A percentile compares a stretch with the other conserved stretches of the same genome.
These are phyloP conservation scores for Erpetoichthys calabaricus DNA, from an alignment of 2,797 vertebrate species.

Conservation along the genomic window DNA sequence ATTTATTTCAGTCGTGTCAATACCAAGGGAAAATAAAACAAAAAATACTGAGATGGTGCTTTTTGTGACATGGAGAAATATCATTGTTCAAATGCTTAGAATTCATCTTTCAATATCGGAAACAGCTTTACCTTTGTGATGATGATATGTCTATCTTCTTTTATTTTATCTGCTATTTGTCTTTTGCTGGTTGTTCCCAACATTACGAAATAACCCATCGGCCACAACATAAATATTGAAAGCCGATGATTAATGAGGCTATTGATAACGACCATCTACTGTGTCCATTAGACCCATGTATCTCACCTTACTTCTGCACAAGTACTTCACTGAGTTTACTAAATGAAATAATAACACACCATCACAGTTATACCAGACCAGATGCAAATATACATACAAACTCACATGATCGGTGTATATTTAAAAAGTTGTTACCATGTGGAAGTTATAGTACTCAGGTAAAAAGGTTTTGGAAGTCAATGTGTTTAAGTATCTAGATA, in stretches of 20 bases:
- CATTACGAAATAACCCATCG: slow-evolving; percentile 84
- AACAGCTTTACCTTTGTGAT: no score
- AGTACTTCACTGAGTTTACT: slow-evolving; percentile 28
- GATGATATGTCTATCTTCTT: no score
- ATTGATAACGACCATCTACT: slow-evolving; percentile 88
- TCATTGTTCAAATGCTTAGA: no score
- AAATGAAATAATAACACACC: slow-evolving; percentile 20
- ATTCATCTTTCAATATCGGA: no score
- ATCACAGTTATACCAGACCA: slow-evolving; percentile 10
- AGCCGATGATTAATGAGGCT: slow-evolving; percentile 78
- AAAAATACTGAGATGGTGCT: no score
- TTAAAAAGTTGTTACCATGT: no score
- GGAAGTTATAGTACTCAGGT: no score
- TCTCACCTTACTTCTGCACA: slow-evolving; percentile 40
- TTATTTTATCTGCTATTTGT: slow-evolving; percentile 60
- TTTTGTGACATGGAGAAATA: no score
- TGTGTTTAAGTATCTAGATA: no score
- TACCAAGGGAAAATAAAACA: no score
- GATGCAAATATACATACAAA: slow-evolving; percentile 18
- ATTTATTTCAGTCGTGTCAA: no score
- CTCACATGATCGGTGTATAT: slow-evolving; percentile 31
- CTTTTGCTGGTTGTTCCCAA: slow-evolving; percentile 61
- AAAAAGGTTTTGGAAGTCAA: no score
- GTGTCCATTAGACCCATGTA: slow-evolving; percentile 48
- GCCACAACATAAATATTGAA: slow-evolving; percentile 81